Base-by-base conservation (phyloP, 2,888 invertebrate species). In the Philereme transversata region DNA sequence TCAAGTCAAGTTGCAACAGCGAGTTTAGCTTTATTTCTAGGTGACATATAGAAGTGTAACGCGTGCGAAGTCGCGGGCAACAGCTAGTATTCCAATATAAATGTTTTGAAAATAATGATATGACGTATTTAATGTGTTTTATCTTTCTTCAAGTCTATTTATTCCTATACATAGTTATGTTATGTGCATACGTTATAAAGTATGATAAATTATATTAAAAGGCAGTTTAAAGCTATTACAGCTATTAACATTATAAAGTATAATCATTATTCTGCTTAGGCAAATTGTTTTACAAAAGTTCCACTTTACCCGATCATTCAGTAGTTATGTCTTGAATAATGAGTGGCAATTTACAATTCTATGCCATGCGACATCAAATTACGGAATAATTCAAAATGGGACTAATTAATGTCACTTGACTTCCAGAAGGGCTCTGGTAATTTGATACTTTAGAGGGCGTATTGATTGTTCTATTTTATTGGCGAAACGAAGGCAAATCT, bases 381-480 rank as follows among this genome's bases (percentile, higher is more conserved):
- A 85, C 84, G 76, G 74, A 82, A 86, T 87, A 83, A 85, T 84
- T 82, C 74, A 72, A 76, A 68, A 70, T 65, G 70, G 57, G 68
- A 67, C 75, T 86, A 84, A 85, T 87, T 85, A 80, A 65, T 62
- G 67, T 68, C 63, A 64, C 67, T 62, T 59, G 67, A 55, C 50
- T 49, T 51, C 48, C n/a, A 51, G 47, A 56, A 59, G 59, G 59
- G 62, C 52, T 58, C 48, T 47, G n/a, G 63, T 50, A 50, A 63
- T 57, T 53, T 46, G 56, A 63, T 9, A 52, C 59, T 46, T 41
- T 40, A 43, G 38, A 40, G 52, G 59, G 55, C n/a, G 34, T 51
- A 59, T 57, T 47, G 54, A 57, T 53, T 52, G 49, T 33, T 36
- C 22, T 22, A 22, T 22, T 22, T 22, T 22, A 22, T 22, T 22